A percentile compares a stretch with the other conserved stretches of the same genome.
Conservation (phyloP, 2,888 invertebrate species). For the Pristionchus maxplancki region DNA sequence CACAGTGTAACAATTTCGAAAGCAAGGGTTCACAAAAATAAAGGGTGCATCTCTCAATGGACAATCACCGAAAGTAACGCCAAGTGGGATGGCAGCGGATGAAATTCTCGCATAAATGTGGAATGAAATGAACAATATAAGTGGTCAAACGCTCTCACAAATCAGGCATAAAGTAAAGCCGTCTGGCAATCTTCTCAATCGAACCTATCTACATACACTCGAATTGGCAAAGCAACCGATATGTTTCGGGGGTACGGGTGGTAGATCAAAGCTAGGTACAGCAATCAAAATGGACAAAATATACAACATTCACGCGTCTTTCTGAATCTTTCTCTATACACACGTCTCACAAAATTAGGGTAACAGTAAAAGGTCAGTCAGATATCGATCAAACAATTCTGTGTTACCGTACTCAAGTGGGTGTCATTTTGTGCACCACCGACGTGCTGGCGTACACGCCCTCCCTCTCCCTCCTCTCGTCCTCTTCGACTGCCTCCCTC, state of each 20-base stretch:
- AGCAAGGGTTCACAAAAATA: slow-evolving; percentile 6
- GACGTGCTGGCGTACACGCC: background rate
- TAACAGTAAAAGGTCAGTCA: background rate
- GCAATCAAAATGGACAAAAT: background rate
- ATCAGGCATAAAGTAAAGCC: background rate
- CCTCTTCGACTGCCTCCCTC: slow-evolving; percentile 40
- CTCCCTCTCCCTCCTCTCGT: slow-evolving; percentile 45
- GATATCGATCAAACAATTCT: background rate
- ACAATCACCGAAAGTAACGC: background rate
- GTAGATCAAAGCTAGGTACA: background rate
- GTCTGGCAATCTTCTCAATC: background rate
- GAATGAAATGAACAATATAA: background rate
- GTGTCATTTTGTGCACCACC: slow-evolving; percentile 10
- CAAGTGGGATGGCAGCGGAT: background rate
- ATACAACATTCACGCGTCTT: background rate
- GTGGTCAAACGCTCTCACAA: background rate
- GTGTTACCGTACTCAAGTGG: background rate
- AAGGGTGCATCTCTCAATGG: background rate
- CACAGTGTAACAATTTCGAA: slow-evolving; percentile 4
- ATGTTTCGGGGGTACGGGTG: background rate
- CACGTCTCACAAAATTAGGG: background rate
- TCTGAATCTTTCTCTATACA: background rate
- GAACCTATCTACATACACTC: background rate
- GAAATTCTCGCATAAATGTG: background rate
- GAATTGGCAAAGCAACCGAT: background rate